phyloP scores from a whole-genome alignment of 1,140 invertebrate genomes.

The Acromyrmex charruanus region DNA sequence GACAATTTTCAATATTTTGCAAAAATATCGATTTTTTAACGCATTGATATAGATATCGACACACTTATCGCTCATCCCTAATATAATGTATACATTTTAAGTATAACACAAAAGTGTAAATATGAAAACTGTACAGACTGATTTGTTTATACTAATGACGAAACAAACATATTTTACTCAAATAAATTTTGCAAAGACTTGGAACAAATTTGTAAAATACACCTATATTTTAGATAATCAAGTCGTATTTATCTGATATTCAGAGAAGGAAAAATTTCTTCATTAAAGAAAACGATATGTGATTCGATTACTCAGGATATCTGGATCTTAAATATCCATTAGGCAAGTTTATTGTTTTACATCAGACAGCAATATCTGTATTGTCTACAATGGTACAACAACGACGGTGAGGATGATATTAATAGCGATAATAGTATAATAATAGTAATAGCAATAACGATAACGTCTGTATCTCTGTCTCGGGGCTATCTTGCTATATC shows the following conservation, averaged over 20 bases:
- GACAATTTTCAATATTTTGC: too few species aligned
- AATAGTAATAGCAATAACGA: constrained; percentile 75
- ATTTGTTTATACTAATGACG: constrained; percentile 24
- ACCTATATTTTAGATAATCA: background rate
- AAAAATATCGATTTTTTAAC: too few species aligned
- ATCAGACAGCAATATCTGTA: constrained; percentile 71
- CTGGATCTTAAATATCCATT: constrained; percentile 67
- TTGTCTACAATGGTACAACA: constrained; percentile 77
- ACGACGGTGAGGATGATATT: constrained; percentile 74
- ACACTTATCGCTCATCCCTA: too few species aligned
- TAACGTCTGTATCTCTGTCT: constrained; percentile 80
- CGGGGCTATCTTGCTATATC: constrained; percentile 81
- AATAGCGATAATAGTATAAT: constrained; percentile 67
- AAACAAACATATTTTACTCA: constrained; percentile 42
- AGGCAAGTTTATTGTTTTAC: constrained; percentile 78
- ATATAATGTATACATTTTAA: background rate
- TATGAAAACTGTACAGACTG: constrained; percentile 16
- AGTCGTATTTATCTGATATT: background rate
- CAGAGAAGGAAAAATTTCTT: background rate
- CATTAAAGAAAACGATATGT: background rate
- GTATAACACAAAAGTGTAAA: constrained; percentile 5
- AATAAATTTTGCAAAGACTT: constrained; percentile 1
- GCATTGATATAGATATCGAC: too few species aligned
- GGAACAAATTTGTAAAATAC: background rate
- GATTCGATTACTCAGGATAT: background rate